Conservation (phyloP, 2,113 vertebrate species). For the Marmota flaviventris region DNA sequence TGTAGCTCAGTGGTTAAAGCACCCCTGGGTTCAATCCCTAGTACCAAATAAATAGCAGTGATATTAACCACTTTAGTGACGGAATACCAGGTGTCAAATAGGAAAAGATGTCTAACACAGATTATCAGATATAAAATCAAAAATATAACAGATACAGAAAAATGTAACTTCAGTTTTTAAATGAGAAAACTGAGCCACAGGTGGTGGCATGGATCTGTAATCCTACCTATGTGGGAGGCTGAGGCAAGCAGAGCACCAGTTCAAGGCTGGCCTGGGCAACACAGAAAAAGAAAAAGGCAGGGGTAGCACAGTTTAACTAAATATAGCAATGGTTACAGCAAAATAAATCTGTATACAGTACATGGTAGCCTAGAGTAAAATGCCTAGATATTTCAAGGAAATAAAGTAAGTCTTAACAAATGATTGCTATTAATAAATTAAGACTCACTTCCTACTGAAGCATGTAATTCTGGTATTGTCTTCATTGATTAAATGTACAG, state of each 20-base stretch:
- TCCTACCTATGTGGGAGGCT: not conserved
- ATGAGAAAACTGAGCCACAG: not conserved
- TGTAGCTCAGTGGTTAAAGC: no score
- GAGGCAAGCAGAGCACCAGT: not conserved
- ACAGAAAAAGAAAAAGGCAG: not conserved
- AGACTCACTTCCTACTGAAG: constrained; percentile 38
- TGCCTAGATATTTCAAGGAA: not conserved
- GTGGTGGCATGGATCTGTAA: not conserved
- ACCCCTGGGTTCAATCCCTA: no score
- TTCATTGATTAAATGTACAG: constrained; percentile 62
- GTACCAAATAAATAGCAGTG: no score
- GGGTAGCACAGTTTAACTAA: not conserved
- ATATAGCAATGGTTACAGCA: not conserved
- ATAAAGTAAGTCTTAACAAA: not conserved
- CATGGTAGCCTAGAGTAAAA: not conserved
- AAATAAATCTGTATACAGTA: not conserved
- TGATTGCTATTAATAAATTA: constrained; percentile 50
- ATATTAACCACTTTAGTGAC: not conserved
- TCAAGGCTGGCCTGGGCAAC: not conserved
- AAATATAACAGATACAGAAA: not conserved
- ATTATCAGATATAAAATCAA: not conserved
- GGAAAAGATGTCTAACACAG: not conserved
- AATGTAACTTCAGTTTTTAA: not conserved
- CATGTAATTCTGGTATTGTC: constrained; percentile 55
- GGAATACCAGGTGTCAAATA: not conserved